phyloP scores from a whole-genome alignment of 1,140 invertebrate genomes.

The Halictus rubicundus region DNA sequence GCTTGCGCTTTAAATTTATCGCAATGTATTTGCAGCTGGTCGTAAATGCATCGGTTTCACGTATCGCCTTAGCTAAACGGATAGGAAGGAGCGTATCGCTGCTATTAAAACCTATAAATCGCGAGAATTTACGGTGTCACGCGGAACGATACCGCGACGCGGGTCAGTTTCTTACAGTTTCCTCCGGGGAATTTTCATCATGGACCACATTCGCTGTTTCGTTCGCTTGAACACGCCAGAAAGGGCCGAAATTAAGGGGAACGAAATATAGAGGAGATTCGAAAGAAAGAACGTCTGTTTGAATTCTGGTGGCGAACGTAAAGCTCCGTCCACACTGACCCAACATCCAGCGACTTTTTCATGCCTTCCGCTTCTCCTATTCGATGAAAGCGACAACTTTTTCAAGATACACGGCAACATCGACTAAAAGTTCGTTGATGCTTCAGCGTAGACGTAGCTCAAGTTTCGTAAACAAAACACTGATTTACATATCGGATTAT shows the following conservation, averaged over 20 bases:
- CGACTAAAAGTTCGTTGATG: too few species aligned
- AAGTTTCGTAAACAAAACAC: too few species aligned
- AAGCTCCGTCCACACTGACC: too few species aligned
- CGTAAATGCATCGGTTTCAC: conserved; percentile 22
- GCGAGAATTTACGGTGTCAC: conserved; percentile 20
- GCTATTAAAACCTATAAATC: conserved; percentile 34
- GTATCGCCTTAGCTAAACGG: conserved; percentile 19
- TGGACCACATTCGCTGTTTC: background rate
- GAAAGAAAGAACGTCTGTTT: background rate
- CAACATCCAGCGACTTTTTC: too few species aligned
- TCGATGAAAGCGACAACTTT: too few species aligned
- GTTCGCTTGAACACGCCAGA: background rate
- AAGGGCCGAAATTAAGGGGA: background rate
- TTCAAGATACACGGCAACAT: too few species aligned
- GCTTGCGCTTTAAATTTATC: conserved; percentile 4
- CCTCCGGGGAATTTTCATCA: conserved; percentile 11
- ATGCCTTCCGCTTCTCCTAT: too few species aligned
- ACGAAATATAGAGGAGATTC: background rate
- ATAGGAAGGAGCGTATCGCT: conserved; percentile 8
- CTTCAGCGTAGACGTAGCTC: too few species aligned
- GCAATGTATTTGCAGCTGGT: conserved; percentile 6
- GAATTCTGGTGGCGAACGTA: too few species aligned
- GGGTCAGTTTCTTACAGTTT: background rate
- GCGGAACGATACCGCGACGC: background rate
- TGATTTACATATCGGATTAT: too few species aligned